Base-by-base conservation (phyloP, 30 jellyfish, hydroid and myxozoan species). In the Aurelia coerulea region DNA sequence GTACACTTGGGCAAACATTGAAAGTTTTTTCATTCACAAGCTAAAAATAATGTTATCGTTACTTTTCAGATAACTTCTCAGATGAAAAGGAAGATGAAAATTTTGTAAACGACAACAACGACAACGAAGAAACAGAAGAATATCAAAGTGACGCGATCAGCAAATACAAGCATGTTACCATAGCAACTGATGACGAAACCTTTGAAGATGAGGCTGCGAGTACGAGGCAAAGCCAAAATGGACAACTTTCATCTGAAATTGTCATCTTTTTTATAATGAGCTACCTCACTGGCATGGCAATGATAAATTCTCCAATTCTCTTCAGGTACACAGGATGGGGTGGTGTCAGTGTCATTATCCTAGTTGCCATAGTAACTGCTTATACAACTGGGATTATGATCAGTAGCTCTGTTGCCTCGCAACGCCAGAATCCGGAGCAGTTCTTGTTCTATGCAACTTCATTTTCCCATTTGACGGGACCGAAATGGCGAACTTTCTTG, bases 271-370 rank as follows among this genome's bases (percentile, higher is more conserved):
- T 60, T 37, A 60, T 60, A n/a, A 60, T 23, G 35, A 60, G 70
- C 15, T 60, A 60, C 70, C 31, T 60, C 70, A 60, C 70, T 23
- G 70, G 70, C 31, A 60, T 60, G 70, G 31, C 70, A n/a, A 60
- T 60, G 70, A 60, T 60, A 8, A 60, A 23, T 23, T 17, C 70
- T 17, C 70, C 70, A 17, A 23, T 60, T 17, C 70, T 60, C 12
- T 60, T 60, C 70, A n/a, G 70, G 3, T 60, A 60, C 70, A 60
- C 70, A 17, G 70, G 70, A 17, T 60, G 70, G 70, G 35, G 70
- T 2, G 70, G 70, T 60, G 70, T 60, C 31, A 23, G 70, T 11
- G 70, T 60, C 70, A 60, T 60, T 1, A 60, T 60, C 15, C 13
- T 60, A 60, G 70, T 60, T 60, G 70, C 70, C 31, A 60, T 60